Conservation (phyloP, 2,888 invertebrate genomes). For the Drosophila fungiperda region DNA sequence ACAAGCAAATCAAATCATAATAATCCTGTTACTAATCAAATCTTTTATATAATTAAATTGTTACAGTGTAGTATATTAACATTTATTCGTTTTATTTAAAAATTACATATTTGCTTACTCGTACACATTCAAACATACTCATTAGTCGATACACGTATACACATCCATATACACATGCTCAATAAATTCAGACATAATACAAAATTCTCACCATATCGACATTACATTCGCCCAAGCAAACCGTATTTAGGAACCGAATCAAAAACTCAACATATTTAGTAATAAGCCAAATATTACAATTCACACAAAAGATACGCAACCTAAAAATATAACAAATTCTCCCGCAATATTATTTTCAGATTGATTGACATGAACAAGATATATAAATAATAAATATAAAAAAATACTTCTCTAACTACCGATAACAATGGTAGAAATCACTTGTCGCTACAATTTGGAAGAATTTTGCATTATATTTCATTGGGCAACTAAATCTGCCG, state of each 20-base stretch:
- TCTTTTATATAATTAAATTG: not conserved
- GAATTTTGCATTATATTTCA: not conserved
- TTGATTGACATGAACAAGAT: not conserved
- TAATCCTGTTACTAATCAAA: not conserved
- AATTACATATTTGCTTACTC: constrained; percentile 35
- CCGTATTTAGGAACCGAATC: not conserved
- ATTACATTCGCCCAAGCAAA: not conserved
- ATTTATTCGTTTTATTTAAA: constrained; percentile 22
- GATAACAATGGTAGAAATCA: not conserved
- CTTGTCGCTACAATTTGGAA: not conserved
- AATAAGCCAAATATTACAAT: not conserved
- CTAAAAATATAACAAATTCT: not conserved
- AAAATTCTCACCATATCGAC: constrained; percentile 16
- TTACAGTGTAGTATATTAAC: not conserved
- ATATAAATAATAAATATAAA: not conserved
- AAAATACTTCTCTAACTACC: not conserved
- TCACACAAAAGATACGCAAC: not conserved
- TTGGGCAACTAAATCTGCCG: not conserved
- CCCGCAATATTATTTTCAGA: not conserved
- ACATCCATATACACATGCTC: constrained; percentile 41
- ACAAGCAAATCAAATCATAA: not conserved
- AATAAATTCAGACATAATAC: constrained; percentile 10
- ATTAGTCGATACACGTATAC: constrained; percentile 38
- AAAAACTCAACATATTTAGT: not conserved
- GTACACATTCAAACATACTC: constrained; percentile 39